A percentile compares a stretch with the other conserved stretches of the same genome.
Evolutionary conservation across 2,113 vertebrate species (phyloP).

Genomic region (Equus przewalskii): DNA sequence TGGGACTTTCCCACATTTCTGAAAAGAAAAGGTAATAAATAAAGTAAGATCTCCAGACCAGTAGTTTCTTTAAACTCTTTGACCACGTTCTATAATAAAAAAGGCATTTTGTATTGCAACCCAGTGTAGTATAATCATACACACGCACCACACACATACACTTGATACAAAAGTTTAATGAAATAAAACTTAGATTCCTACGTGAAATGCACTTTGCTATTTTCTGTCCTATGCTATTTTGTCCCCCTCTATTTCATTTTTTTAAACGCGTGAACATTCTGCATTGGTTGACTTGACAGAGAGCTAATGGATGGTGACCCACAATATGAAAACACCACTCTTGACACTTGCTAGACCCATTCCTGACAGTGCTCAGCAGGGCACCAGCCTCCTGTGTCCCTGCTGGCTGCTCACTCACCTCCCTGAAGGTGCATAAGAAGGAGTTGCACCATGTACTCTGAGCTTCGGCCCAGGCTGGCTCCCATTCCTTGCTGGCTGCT

Average conservation of each 20-base stretch:
- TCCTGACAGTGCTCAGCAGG: background rate
- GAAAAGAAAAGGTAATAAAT: background rate
- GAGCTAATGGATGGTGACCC: background rate
- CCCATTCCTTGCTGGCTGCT: no score
- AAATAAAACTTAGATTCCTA: background rate
- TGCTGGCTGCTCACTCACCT: background rate
- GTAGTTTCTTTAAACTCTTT: background rate
- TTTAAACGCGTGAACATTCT: background rate
- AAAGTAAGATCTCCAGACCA: background rate
- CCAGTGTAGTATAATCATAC: background rate
- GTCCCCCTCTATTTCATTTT: background rate
- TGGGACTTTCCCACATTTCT: background rate
- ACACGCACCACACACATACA: background rate
- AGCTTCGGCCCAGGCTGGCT: background rate
- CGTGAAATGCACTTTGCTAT: background rate
- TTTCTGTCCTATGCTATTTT: background rate
- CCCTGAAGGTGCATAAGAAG: background rate
- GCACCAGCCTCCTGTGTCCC: background rate
- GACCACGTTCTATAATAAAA: background rate
- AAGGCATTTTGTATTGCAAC: background rate
- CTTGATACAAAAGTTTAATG: background rate
- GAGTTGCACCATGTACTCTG: background rate
- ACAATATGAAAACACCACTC: background rate
- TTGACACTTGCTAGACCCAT: background rate
- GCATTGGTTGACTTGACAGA: background rate